phyloP scores from a whole-genome alignment of 2,888 invertebrate genomes.

The Idaea aversata region DNA sequence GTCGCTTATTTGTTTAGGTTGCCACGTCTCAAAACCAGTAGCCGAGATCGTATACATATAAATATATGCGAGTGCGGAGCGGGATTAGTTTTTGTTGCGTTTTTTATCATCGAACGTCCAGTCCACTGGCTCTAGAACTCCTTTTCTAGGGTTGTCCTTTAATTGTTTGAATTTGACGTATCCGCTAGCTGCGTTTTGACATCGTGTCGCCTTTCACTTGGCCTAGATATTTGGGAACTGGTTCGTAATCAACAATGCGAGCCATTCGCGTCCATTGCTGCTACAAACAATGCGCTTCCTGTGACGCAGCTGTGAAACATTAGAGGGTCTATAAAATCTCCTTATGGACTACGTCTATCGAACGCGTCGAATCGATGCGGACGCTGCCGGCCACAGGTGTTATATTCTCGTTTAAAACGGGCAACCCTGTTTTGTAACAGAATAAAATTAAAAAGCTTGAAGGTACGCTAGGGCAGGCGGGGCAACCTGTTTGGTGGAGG shows the following conservation, averaged over 20 bases:
- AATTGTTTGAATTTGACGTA: slow-evolving; percentile 35
- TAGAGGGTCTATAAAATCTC: slow-evolving; percentile 8
- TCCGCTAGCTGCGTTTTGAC: slow-evolving; percentile 61
- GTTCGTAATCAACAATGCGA: slow-evolving; percentile 70
- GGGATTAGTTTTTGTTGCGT: slow-evolving; percentile 68
- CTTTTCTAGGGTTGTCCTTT: slow-evolving; percentile 52
- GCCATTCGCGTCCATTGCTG: slow-evolving; percentile 40
- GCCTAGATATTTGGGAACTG: slow-evolving; percentile 77
- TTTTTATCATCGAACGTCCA: slow-evolving; percentile 64
- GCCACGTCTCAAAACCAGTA: slow-evolving; percentile 76
- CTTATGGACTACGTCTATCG: slow-evolving; percentile 7
- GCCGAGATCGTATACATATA: slow-evolving; percentile 63
- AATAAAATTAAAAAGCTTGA: slow-evolving; percentile 62
- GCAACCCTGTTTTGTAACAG: slow-evolving; percentile 61
- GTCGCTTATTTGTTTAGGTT: slow-evolving; percentile 78
- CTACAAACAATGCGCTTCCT: slow-evolving; percentile 50
- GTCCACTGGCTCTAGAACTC: slow-evolving; percentile 67
- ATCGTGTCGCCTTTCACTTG: slow-evolving; percentile 76
- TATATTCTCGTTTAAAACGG: slow-evolving; percentile 25
- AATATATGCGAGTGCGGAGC: slow-evolving; percentile 50
- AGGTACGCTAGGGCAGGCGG: slow-evolving; percentile 60
- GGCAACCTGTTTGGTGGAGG: slow-evolving; percentile 73
- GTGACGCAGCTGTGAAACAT: slow-evolving; percentile 46
- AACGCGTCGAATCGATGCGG: slow-evolving; percentile 2
- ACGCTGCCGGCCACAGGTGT: slow-evolving; percentile 1